Percentiles rank a stretch among this genome's conserved stretches.
Conservation (phyloP, 2,888 invertebrate genomes). For the Heliconius ismenius region DNA sequence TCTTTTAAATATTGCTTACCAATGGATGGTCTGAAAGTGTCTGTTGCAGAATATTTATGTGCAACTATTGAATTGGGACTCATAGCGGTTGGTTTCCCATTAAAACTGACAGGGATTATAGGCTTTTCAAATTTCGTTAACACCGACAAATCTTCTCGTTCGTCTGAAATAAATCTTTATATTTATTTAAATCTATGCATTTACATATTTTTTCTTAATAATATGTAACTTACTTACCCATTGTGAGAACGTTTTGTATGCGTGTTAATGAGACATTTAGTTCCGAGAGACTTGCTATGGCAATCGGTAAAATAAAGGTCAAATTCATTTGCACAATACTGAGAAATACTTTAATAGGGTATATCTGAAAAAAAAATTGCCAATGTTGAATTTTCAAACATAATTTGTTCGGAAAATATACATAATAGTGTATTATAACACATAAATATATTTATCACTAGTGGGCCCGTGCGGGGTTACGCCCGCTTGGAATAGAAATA, state of each 20-base stretch:
- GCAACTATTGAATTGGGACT: constrained; percentile 48
- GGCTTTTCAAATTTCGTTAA: constrained; percentile 47
- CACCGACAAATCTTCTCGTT: constrained; percentile 59
- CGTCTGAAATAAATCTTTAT: constrained; percentile 53
- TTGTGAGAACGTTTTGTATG: constrained; percentile 79
- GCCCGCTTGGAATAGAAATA: too few species aligned
- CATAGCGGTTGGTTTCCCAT: constrained; percentile 46
- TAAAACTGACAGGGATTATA: constrained; percentile 51
- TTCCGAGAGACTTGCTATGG: constrained; percentile 81
- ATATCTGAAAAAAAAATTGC: constrained; percentile 68
- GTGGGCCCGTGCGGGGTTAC: too few species aligned
- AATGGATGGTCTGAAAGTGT: constrained; percentile 43
- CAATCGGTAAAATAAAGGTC: constrained; percentile 80
- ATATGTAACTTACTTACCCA: constrained; percentile 62
- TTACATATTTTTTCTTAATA: neutral
- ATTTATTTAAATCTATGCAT: too few species aligned
- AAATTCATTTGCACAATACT: constrained; percentile 81
- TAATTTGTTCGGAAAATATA: neutral
- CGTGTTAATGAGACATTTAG: constrained; percentile 81
- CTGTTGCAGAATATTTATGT: constrained; percentile 52
- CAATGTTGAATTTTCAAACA: neutral
- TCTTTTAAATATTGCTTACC: constrained; percentile 44
- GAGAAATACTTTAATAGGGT: constrained; percentile 82
- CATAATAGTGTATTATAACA: neutral
- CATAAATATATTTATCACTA: neutral